Base-by-base conservation (phyloP, 2,113 vertebrate species). In the Paramormyrops kingsleyae region DNA sequence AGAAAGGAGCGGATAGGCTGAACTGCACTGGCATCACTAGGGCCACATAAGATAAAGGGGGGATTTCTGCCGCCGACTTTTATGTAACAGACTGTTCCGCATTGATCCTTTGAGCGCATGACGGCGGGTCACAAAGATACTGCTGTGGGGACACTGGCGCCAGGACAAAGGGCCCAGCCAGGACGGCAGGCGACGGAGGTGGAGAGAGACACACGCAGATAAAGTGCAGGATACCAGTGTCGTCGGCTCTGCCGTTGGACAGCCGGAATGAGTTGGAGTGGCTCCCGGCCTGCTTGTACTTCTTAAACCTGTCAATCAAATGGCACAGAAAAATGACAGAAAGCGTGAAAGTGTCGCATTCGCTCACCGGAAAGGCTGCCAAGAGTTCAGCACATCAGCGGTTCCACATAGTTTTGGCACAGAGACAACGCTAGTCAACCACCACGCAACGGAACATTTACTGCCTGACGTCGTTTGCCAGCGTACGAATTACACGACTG, bases 271-370 rank as follows among this genome's bases (percentile, higher is more conserved):
- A 99, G 94, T 97, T 99, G 85, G 98, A 99, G 94, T 99, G 98
- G 92, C 97, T 99, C 91, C 98, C 98, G 46, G 98, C 98, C 94
- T 99, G 98, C 93, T 99, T 99, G 96, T 99, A 98, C 92, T 99
- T 99, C 95, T 99, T 99, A 95, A 99, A 99, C 96, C 98, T 99
- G 94, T 91, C 89, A 62, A 77, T 85, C 24, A 70, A 31, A 44
- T 0, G 56, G 35, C 35, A 53, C n/a, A 21, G 17, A 31, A 39
- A 35, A 44, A 39, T 39, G 47, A 12, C 10, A 31, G 27, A 53
- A 17, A 53, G 10, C 2, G 46, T 35, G 47, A 87, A 24, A 8
- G 27, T 3, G 27, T 47, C 7, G 1, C 13, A 39, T 53, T 19
- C 1, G n/a, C 31, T 39, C 13, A 9, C n/a, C n/a, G 12, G 17